These are phyloP conservation scores for Minunthozetes semirufus DNA, from an alignment of 2,888 invertebrate genomes.

Conservation along the genomic window DNA sequence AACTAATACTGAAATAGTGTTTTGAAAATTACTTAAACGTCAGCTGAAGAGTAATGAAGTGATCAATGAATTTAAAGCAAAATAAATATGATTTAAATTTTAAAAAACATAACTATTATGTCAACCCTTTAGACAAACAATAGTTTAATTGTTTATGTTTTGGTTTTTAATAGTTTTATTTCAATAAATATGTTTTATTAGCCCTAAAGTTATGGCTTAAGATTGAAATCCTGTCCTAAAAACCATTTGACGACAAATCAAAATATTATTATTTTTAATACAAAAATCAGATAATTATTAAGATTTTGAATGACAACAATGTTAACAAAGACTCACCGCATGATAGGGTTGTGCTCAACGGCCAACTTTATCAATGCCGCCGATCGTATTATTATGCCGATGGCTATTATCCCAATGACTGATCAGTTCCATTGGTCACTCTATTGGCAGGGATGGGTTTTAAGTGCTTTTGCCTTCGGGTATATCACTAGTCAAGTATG, in stretches of 20 bases:
- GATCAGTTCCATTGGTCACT: conserved; percentile 64
- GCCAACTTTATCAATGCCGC: conserved; percentile 72
- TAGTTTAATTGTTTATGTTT: no score
- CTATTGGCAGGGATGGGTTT: conserved; percentile 65
- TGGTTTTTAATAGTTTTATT: not conserved
- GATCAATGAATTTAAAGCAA: no score
- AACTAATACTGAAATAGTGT: no score
- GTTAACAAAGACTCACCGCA: conserved; percentile 29
- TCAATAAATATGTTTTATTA: no score
- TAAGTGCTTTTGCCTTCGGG: conserved; percentile 67
- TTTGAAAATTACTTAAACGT: not conserved
- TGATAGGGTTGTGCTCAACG: conserved; percentile 59
- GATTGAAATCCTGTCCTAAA: not conserved
- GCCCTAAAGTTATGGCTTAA: no score
- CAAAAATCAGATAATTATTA: not conserved
- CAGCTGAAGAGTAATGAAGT: no score
- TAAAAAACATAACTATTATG: no score
- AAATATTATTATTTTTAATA: not conserved
- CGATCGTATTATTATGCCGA: conserved; percentile 69
- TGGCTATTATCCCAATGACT: conserved; percentile 67
- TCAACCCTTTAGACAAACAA: no score
- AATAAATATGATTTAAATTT: no score
- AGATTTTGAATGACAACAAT: not conserved
- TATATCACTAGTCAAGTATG: conserved; percentile 66
- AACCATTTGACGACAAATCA: not conserved